Conservation (phyloP, 2,797 vertebrate genomes). For the Micropoecilia bifurca region DNA sequence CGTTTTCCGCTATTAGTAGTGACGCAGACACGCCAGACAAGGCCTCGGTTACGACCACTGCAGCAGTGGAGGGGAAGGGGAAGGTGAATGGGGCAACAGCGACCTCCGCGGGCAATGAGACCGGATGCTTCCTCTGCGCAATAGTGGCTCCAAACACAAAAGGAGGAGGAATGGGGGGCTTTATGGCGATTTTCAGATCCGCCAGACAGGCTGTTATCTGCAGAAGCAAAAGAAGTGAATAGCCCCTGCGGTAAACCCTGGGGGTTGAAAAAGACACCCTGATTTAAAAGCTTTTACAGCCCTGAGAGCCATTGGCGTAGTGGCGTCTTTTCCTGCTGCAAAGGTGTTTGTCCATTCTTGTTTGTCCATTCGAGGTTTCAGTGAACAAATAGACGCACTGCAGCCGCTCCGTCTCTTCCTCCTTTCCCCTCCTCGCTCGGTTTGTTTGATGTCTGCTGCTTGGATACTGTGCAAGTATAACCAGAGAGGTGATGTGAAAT, state of each 20-base stretch:
- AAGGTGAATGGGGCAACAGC: constrained; percentile 84
- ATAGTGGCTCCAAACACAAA: constrained; percentile 78
- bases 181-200: constrained; percentile 84
- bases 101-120: constrained; percentile 83
- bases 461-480: constrained; percentile 57
- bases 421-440: constrained; percentile 23
- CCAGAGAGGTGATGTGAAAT: constrained; percentile 41
- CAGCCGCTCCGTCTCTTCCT: constrained; percentile 22
- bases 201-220: constrained; percentile 83
- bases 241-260: constrained; percentile 81
- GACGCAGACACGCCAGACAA: constrained; percentile 85
- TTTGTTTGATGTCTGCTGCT: constrained; percentile 64
- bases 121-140: constrained; percentile 79
- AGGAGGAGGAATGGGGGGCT: constrained; percentile 73
- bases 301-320: constrained; percentile 67
- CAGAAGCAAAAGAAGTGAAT: constrained; percentile 81
- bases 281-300: constrained; percentile 79
- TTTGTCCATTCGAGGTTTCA: constrained; percentile 70
- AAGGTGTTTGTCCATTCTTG: constrained; percentile 74
- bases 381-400: constrained; percentile 63
- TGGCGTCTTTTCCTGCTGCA: constrained; percentile 68
- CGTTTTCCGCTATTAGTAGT: constrained; percentile 64
- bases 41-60: constrained; percentile 98
- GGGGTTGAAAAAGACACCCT: constrained; percentile 71
- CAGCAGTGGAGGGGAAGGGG: constrained; percentile 85